These are phyloP conservation scores for Phyllostomus hastatus DNA, from an alignment of 2,113 vertebrate genomes.

Conservation along the genomic window DNA sequence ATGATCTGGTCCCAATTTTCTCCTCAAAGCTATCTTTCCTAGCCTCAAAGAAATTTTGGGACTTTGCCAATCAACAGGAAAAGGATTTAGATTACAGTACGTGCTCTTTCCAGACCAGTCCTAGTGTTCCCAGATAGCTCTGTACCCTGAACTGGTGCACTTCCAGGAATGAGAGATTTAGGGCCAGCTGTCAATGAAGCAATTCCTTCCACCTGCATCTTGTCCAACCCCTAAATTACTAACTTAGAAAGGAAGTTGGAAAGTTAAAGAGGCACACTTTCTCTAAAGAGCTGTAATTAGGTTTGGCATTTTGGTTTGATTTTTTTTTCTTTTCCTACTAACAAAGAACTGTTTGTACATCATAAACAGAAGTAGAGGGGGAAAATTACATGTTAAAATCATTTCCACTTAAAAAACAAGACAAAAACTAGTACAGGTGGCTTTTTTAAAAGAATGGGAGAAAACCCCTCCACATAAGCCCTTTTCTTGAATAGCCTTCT, in stretches of 20 bases:
- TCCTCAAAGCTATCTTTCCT: constrained; percentile 56
- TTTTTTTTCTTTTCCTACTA: constrained; percentile 18
- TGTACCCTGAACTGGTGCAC: constrained; percentile 39
- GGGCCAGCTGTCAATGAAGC: constrained; percentile 67
- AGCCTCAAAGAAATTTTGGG: constrained; percentile 47
- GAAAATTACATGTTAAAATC: constrained; percentile 79
- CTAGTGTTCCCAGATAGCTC: constrained; percentile 41
- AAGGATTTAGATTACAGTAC: constrained; percentile 51
- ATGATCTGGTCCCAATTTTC: constrained; percentile 64
- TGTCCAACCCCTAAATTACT: constrained; percentile 70
- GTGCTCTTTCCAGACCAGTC: constrained; percentile 34
- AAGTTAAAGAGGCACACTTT: constrained; percentile 79
- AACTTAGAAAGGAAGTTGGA: constrained; percentile 77
- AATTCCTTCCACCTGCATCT: constrained; percentile 68
- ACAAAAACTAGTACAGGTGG: constrained; percentile 76
- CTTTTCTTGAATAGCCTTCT: constrained; percentile 82
- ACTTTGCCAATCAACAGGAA: constrained; percentile 61
- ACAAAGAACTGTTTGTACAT: constrained; percentile 78
- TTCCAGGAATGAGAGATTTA: constrained; percentile 61
- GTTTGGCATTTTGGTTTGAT: constrained; percentile 65
- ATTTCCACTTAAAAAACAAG: constrained; percentile 78
- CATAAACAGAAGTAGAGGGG: constrained; percentile 77
- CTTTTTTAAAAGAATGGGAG: constrained; percentile 70
- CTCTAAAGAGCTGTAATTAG: constrained; percentile 77
- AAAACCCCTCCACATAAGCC: constrained; percentile 73